Percentiles rank a stretch among this genome's conserved stretches.
These are phyloP conservation scores for Antidorcas marsupialis DNA, from an alignment of 2,113 vertebrate species.

Conservation along the genomic window DNA sequence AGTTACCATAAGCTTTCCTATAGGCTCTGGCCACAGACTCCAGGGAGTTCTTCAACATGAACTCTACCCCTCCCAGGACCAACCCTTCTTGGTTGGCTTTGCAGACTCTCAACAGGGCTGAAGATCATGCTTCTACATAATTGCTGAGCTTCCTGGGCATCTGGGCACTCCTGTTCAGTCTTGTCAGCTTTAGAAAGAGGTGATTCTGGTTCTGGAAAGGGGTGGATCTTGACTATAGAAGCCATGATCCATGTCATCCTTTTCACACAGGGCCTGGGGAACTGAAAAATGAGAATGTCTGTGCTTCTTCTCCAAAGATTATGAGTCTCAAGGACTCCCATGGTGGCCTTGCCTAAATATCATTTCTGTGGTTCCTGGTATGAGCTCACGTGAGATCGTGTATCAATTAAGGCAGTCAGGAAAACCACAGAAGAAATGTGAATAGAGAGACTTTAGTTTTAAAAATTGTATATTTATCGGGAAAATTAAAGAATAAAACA, in stretches of 20 bases:
- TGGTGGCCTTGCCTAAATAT: not conserved
- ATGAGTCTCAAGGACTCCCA: not conserved
- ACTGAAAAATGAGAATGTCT: not conserved
- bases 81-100: not conserved
- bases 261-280: not conserved
- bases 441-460: not conserved
- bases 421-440: not conserved
- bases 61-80: not conserved
- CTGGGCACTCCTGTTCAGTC: not conserved
- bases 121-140: not conserved
- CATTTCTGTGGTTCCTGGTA: not conserved
- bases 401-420: not conserved
- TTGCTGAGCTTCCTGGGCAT: not conserved
- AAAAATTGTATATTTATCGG: not conserved
- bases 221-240: not conserved
- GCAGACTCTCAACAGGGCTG: not conserved
- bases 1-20: not conserved
- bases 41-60: not conserved
- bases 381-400: not conserved
- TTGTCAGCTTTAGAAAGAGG: not conserved
- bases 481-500: not conserved
- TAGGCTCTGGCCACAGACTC: not conserved
- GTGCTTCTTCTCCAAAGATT: not conserved
- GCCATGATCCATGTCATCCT: not conserved
- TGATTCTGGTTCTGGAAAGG: not conserved